Base-by-base conservation (phyloP, 53 echinoderm and acorn worm species). In the Crossaster papposus region DNA sequence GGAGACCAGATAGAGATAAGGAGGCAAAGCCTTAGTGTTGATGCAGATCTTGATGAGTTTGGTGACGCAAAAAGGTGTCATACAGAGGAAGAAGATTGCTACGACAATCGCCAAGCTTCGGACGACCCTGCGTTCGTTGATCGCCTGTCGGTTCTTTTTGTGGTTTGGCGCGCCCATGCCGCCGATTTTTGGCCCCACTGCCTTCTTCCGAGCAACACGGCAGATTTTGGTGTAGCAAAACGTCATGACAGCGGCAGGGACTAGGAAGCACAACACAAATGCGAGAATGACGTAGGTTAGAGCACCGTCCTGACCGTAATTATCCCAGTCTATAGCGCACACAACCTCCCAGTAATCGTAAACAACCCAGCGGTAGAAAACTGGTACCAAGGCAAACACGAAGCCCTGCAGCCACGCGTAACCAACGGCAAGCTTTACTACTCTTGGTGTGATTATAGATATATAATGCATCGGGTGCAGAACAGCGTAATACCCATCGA, bases 11-110 rank as follows among this genome's bases (percentile, higher is more conserved):
- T 93, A 90, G 3, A 90, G 28, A 23, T 78, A 80, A 1, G 53
- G 72, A 1, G 93, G 93, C n/a, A 93, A 23, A 13, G 50, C 54
- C 23, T 85, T 54, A 10, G 81, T 77, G 29, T 70, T 70, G 32
- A 26, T 63, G 63, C 90, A 78, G 29, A 93, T 93, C 68, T 93
- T 93, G 79, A 93, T 86, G 73, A 93, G 79, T 90, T 93, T 93
- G 8, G 93, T 93, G 51, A 93, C 51, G 71, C 93, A 90, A 80
- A 93, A 93, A 15, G 93, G 93, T 0, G 90, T 80, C 71, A 90
- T 90, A 35, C 93, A 93, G 32, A 93, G 53, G 65, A 93, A 80
- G 72, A 93, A 93, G 32, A 90, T 37, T 33, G 80, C 80, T 14
- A 93, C 93, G 18, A 93, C 90, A 2, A 93, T 51, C 3, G 78